Evolutionary conservation across 2,113 vertebrate genomes (phyloP).

Genomic region (Pelvicachromis taeniatus): DNA sequence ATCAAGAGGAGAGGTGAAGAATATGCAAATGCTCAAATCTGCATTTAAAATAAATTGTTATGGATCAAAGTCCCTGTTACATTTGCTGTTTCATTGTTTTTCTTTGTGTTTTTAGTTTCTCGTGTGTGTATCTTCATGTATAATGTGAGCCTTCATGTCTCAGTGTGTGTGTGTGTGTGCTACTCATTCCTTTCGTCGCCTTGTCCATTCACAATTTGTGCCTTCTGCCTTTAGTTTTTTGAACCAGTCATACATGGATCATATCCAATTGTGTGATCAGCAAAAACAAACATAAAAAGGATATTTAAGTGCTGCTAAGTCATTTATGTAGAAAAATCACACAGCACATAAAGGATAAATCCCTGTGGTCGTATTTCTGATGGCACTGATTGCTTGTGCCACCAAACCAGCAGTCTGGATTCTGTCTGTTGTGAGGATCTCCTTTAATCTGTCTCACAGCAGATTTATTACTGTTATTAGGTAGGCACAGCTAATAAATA

Average conservation of each 20-base stretch:
- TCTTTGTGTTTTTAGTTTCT: background rate
- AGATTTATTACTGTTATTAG: accelerated
- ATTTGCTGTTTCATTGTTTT: background rate
- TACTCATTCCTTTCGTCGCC: background rate
- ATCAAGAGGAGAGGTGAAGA: background rate
- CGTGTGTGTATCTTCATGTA: background rate
- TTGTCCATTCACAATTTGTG: accelerated
- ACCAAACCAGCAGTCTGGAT: background rate
- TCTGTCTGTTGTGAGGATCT: background rate
- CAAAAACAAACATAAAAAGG: background rate
- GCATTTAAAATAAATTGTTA: too few species aligned
- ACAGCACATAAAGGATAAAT: background rate
- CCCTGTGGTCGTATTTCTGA: background rate
- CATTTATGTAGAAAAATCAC: background rate
- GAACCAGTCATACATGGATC: accelerated
- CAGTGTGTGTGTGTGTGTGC: background rate
- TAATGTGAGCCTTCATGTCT: too few species aligned
- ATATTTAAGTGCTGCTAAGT: background rate
- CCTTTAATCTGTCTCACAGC: background rate
- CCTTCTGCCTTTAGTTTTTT: accelerated
- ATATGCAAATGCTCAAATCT: background rate
- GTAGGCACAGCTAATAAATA: background rate
- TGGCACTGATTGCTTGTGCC: background rate
- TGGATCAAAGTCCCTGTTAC: background rate
- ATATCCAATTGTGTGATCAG: background rate